Base-by-base conservation (phyloP, 2,113 vertebrate species). In the Elanoides forficatus region DNA sequence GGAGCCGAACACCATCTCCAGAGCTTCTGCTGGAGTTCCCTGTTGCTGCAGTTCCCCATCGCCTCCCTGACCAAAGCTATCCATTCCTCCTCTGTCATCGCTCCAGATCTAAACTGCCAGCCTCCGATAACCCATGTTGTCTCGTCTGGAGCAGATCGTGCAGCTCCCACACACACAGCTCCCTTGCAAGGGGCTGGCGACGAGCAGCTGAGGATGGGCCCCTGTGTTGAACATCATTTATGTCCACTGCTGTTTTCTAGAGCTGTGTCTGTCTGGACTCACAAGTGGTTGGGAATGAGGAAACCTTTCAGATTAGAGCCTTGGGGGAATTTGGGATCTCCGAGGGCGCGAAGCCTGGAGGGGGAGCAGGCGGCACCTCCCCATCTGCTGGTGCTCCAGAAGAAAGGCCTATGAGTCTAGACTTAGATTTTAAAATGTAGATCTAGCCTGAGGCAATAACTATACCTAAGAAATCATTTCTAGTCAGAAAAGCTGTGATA, bases 241-340 rank as follows among this genome's bases (percentile, higher is more conserved):
- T 5, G 13, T 40, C 16, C 55, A 12, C 34, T 0, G 0, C 18
- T 27, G 4, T 32, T 62, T 81, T 42, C 53, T 78, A 73, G 30
- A 83, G n/a, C 19, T 0, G 0, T 1, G 0, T 27, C 12, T 13
- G 4, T 36, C 55, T 79, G 6, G 0, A 19, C 32, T 75, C 8
- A 38, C n/a, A 70, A 43, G 38, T 34, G 16, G 1, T 0, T 73
- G 50, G 45, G 75, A 89, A 56, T 25, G 9, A 56, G 20, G 13
- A 75, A 11, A 68, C 5, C 13, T 70, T 92, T 81, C 0, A 0
- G 9, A 38, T 38, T 42, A 40, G 11, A 60, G 10, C 78, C 22
- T 56, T 6, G 6, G 13, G n/a, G 29, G 34, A 73, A 68, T 59
- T 56, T 52, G 16, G 7, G 29, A 55, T 62, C 45, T 82, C 47